Conservation (phyloP, 2,113 vertebrate genomes). For the Thunnus maccoyii region DNA sequence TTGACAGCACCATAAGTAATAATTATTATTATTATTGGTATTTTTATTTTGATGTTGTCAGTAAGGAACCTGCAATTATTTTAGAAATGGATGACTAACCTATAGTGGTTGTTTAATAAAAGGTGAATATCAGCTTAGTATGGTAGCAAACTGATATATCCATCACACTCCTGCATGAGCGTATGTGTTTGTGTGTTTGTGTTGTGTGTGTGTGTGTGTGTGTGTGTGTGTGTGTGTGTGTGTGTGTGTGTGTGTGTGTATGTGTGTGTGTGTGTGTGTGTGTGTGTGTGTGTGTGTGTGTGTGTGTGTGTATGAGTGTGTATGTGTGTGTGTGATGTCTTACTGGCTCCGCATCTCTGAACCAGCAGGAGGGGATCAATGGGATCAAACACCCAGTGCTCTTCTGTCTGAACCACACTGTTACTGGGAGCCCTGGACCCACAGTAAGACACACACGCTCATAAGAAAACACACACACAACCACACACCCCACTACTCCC, state of each 20-base stretch:
- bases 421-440: not conserved
- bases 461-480: not conserved
- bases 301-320: not conserved
- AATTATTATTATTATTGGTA: too few relatives aligned
- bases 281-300: too few relatives aligned
- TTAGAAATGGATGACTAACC: too few relatives aligned
- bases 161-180: too few relatives aligned
- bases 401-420: slow-evolving; percentile 13
- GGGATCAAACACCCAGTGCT: slow-evolving; percentile 35
- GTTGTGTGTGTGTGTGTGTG: too few relatives aligned
- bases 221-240: too few relatives aligned
- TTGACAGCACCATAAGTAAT: too few relatives aligned
- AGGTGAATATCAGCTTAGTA: not conserved
- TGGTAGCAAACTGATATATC: not conserved
- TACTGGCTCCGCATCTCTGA: slow-evolving; percentile 21
- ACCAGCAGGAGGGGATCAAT: slow-evolving; percentile 30
- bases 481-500: not conserved
- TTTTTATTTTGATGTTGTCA: too few relatives aligned
- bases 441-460: not conserved
- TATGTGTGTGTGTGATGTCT: not conserved
- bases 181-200: too few relatives aligned
- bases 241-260: too few relatives aligned
- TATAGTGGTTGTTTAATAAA: not conserved
- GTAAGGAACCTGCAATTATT: not conserved
- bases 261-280: too few relatives aligned